Conservation (phyloP, 53 echinoderm and acorn worm genomes). For the Crossaster papposus region DNA sequence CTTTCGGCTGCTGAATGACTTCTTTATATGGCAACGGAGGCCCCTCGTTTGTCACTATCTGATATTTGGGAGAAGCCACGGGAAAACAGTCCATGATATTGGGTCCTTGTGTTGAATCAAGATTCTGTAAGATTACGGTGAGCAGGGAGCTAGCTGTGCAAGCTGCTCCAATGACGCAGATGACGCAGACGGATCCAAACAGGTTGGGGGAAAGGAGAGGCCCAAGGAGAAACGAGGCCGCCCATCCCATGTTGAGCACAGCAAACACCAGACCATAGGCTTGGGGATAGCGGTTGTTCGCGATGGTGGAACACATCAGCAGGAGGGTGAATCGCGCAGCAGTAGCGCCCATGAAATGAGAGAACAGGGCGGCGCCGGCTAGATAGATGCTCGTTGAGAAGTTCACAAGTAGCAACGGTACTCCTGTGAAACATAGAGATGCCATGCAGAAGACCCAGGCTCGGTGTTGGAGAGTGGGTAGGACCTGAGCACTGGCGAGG, state of each 20-base stretch:
- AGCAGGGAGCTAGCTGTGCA: neutral
- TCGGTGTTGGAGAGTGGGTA: neutral
- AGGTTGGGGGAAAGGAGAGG: neutral
- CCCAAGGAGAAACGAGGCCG: neutral
- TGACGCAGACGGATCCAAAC: neutral
- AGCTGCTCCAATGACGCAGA: conserved; percentile 4
- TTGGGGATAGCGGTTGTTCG: conserved; percentile 2
- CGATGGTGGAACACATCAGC: conserved; percentile 22
- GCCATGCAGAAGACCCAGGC: neutral
- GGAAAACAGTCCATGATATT: conserved; percentile 16
- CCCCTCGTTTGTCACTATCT: no score
- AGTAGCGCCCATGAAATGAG: neutral
- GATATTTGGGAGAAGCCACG: no score
- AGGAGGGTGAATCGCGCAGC: neutral
- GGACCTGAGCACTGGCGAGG: neutral
- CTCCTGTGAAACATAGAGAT: neutral
- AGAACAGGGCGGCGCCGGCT: neutral
- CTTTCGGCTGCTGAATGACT: no score
- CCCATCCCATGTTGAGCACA: neutral
- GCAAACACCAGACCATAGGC: conserved; percentile 29
- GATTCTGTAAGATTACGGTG: neutral
- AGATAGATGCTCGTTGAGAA: neutral
- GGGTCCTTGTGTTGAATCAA: neutral
- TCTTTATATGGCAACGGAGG: no score
- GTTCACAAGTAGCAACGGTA: neutral